These are phyloP conservation scores for Arremon brunneinucha DNA, from an alignment of 2,797 vertebrate species.

Conservation along the genomic window DNA sequence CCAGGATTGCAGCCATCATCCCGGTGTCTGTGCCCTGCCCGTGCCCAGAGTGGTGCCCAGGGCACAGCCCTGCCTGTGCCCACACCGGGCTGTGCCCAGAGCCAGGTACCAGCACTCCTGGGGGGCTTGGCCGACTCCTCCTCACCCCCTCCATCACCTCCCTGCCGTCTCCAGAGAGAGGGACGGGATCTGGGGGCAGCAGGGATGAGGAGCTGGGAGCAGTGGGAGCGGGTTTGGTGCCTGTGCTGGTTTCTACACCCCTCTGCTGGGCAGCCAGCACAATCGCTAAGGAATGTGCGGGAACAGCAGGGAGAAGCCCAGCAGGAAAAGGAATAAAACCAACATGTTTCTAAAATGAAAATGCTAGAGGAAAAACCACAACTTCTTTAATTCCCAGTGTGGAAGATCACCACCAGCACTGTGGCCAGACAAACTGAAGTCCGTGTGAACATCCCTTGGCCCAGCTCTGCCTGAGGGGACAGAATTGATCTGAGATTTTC, in stretches of 20 bases:
- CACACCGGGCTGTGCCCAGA: no score
- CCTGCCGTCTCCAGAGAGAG: neutral
- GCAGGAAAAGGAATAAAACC: neutral
- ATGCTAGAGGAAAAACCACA: neutral
- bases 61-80: accelerated
- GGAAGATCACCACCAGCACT: neutral
- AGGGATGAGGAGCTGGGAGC: neutral
- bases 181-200: neutral
- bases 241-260: constrained; percentile 15
- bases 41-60: accelerated
- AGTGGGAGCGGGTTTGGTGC: accelerated
- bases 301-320: neutral
- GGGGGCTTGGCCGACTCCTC: neutral
- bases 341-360: neutral
- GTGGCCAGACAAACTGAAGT: neutral
- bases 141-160: neutral
- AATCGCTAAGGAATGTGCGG: neutral
- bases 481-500: neutral
- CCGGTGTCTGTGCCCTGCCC: accelerated
- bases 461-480: neutral
- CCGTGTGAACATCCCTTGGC: accelerated
- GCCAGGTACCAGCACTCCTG: neutral
- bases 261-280: constrained; percentile 34
- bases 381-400: neutral
- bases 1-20: neutral